Base-by-base conservation (phyloP, 2,797 vertebrate species). In the Dryobates pubescens region DNA sequence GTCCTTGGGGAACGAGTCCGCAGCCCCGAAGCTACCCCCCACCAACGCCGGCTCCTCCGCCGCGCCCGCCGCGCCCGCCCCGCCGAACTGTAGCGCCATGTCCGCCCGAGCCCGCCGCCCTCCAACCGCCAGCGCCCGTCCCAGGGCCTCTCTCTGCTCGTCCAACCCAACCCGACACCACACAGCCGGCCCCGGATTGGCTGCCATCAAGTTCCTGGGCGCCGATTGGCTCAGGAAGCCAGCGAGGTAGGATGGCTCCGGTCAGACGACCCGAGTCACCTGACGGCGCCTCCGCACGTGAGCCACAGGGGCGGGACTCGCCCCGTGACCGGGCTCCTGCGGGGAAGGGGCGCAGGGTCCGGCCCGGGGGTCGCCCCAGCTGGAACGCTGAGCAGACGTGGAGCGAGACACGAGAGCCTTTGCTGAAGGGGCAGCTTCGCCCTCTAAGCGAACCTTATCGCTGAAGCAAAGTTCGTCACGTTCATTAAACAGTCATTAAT, bases 1-100 rank as follows among this genome's bases (percentile, higher is more conserved):
- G 95, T 99, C 99, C 97, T 99, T 99, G 17, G 99, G 99, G 96
- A 99, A 99, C 10, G 99, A 98, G 95, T 99, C 99, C 30, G 98
- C 98, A 23, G 98, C 98, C 87, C 98, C 99, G 94, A 99, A 99
- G 97, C 99, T 99, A 82, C 98, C 98, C 83, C 98, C 97, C 93
- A 99, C 98, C 97, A 97, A 78, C 51, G 98, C 97, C 45, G 97
- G 98, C 98, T 97, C 99, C 90, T 97, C 98, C 2, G 96, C 95
- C n/a, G 91, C 36, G 94, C 92, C 78, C 89, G 96, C 95, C 89
- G 92, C 92, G 86, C 95, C 93, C 95, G 94, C 64, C 56, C 82
- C 93, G 82, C 94, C 91, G 53, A 85, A 93, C 74, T 93, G 92
- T 90, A 96, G 85, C 94, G 92, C 95, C 92, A 92, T 89, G 63